Conservation (phyloP, 2,113 vertebrate genomes). For the Urocynchramus pylzowi region DNA sequence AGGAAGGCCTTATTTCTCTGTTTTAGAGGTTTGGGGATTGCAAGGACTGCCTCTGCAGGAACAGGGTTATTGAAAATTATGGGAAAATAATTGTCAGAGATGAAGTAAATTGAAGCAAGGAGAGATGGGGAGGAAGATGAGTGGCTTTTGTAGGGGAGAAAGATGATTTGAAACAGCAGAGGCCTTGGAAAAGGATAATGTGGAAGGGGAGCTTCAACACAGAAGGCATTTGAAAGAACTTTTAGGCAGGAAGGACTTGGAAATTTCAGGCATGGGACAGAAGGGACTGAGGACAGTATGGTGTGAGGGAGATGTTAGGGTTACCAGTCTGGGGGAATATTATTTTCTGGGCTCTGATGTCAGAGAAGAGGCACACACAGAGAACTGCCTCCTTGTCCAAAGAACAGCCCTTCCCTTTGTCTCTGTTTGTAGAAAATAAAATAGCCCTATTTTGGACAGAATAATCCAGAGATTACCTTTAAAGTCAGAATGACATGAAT, state of each 20-base stretch:
- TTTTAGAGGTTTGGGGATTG: not conserved
- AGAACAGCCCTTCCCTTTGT: not conserved
- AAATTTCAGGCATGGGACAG: not conserved
- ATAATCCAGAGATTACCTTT: not conserved
- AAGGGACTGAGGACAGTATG: not conserved
- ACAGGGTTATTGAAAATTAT: not conserved
- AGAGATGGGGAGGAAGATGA: not conserved
- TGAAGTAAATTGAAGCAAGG: not conserved
- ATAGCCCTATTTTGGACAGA: not conserved
- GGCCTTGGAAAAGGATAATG: not conserved
- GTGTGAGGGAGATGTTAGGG: not conserved
- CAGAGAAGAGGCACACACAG: not conserved
- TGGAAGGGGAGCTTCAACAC: fast-evolving
- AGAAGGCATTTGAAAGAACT: not conserved
- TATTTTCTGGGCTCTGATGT: not conserved
- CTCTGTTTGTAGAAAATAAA: not conserved
- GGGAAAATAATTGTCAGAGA: not conserved
- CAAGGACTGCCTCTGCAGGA: not conserved
- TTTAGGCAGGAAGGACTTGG: not conserved
- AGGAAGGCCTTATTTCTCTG: not conserved
- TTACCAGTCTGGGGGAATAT: not conserved
- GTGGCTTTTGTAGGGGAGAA: not conserved
- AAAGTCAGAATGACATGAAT: not conserved
- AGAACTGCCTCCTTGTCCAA: not conserved
- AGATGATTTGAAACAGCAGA: not conserved